phyloP scores from a whole-genome alignment of 2,888 invertebrate species.

The Allophyes oxyacanthae region DNA sequence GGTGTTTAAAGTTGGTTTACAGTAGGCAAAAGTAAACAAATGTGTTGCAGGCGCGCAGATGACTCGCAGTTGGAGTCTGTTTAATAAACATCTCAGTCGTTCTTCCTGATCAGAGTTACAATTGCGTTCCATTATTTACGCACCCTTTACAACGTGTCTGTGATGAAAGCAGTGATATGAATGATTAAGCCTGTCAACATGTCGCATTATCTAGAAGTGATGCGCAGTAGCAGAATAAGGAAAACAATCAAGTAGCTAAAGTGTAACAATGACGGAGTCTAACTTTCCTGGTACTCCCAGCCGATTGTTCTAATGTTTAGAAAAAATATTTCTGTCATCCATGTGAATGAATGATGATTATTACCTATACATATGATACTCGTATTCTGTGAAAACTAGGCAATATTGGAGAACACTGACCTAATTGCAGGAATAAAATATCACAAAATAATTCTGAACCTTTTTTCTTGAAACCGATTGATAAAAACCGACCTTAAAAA shows the following conservation, averaged over 20 bases:
- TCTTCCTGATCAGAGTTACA: constrained; percentile 58
- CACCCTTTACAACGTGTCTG: constrained; percentile 59
- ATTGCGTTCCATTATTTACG: constrained; percentile 57
- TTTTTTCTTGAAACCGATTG: no score
- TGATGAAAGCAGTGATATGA: constrained; percentile 65
- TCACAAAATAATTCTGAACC: no score
- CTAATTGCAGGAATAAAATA: no score
- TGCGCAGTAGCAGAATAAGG: constrained; percentile 63
- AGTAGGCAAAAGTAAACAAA: constrained; percentile 66
- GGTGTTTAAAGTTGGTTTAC: constrained; percentile 53
- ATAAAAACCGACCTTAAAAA: no score
- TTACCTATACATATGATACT: no score
- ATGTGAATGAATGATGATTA: background rate
- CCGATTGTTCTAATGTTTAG: constrained; percentile 1
- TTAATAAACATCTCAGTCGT: constrained; percentile 76
- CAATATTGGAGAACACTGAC: no score
- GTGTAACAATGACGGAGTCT: constrained; percentile 36
- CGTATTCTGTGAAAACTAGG: no score
- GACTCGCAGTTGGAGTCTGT: constrained; percentile 74
- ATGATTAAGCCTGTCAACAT: constrained; percentile 64
- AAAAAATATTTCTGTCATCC: constrained; percentile 1
- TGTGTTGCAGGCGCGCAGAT: constrained; percentile 69
- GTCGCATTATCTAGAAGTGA: constrained; percentile 57
- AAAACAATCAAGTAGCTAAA: constrained; percentile 41
- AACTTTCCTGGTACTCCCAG: constrained; percentile 21